Base-by-base conservation (phyloP, 2,797 vertebrate species). In the Myotis pilosus region DNA sequence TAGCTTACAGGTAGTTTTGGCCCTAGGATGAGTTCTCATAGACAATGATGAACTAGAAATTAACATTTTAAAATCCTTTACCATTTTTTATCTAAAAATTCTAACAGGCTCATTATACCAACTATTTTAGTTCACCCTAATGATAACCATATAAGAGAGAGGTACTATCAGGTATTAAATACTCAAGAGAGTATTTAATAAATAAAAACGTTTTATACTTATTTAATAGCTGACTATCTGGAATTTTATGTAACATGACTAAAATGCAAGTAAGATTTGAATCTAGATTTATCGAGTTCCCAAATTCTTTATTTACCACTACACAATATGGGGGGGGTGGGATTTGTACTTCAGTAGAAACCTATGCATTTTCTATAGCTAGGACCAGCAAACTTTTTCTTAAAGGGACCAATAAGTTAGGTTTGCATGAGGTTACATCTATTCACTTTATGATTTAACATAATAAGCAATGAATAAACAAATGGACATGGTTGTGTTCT, bases 171-270 rank as follows among this genome's bases (percentile, higher is more conserved):
- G 15, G 47, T 51, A 82, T 74, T 83, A 87, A 78, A 78, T 55
- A 86, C n/a, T n/a, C n/a, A n/a, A n/a, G n/a, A n/a, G n/a, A 49
- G 47, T 51, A 82, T 74, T 83, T 89, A 78, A 78, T 55, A 86
- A 57, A 51, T 33, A 75, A 75, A 72, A 38, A 64, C 49, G 17
- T 57, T 30, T 55, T 75, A 44, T 81, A 33, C 5, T 33, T 75
- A 74, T 74, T 87, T 86, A 84, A 66, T 69, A 91, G 82, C 8
- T 30, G 17, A 66, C 83, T 38, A 53, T 78, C 41, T 84, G 47
- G 10, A 62, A 75, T 19, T 5, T 44, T 94, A 60, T 2, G 0
- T 72, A 60, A 72, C 9, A 44, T 89, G 11, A 15, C 19, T 33
- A 22, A 47, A 91, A 83, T 53, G 8, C 1, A 74, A 7, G 44